Percentiles rank a stretch among this genome's conserved stretches.
These are phyloP conservation scores for Nebria ingens DNA, from an alignment of 1,140 invertebrate genomes.

Conservation along the genomic window DNA sequence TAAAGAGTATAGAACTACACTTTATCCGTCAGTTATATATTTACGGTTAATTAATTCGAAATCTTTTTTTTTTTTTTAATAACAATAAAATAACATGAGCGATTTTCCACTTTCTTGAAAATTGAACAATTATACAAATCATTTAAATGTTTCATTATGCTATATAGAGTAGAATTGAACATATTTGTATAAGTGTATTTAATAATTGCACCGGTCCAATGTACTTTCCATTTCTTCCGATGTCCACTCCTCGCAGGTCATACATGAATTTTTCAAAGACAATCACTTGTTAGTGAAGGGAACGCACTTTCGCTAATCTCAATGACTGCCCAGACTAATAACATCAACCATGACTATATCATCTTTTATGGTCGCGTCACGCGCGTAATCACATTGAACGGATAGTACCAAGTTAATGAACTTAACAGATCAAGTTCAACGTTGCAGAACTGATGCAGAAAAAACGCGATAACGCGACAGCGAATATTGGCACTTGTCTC, in stretches of 20 bases:
- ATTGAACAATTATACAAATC: too few species aligned
- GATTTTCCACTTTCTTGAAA: too few species aligned
- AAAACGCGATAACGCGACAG: not conserved
- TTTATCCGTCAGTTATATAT: too few species aligned
- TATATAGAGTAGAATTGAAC: too few species aligned
- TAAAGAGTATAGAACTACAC: too few species aligned
- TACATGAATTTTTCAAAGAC: not conserved
- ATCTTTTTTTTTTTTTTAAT: too few species aligned
- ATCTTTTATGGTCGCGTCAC: not conserved
- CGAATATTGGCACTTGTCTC: not conserved
- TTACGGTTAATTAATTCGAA: too few species aligned
- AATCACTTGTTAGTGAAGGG: conserved; percentile 3
- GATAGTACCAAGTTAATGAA: conserved; percentile 2
- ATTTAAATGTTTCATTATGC: too few species aligned
- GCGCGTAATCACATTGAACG: not conserved
- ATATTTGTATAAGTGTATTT: not conserved
- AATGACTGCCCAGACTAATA: not conserved
- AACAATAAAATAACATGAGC: too few species aligned
- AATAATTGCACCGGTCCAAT: too few species aligned
- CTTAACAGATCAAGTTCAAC: conserved; percentile 1
- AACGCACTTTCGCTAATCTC: not conserved
- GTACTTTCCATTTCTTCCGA: conserved; percentile 6
- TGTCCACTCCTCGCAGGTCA: not conserved
- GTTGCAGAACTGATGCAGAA: conserved; percentile 5
- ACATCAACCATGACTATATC: not conserved